Evolutionary conservation across 2,888 invertebrate genomes (phyloP), one percentile per base, ranked within the genome.

Genomic region (Steinernema carpocapsae): DNA sequence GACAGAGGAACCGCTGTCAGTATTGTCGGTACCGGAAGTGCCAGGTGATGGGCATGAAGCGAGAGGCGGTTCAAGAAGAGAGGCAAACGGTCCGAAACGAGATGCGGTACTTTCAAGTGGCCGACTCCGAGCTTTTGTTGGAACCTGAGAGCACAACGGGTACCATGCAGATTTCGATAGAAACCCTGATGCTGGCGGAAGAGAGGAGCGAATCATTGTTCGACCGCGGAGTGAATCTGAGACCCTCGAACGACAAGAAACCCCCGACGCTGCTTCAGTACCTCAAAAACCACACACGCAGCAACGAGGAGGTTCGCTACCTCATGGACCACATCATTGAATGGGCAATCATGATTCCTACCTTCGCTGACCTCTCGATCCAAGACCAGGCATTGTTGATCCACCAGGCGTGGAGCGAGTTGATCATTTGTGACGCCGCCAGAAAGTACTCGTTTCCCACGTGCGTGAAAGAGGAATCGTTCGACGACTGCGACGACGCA

Each of bases 21-120:
- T 97, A 95, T 90, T 97, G 97, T 88, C 92, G 97, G 82, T 97
- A 97, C 89, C 95, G 97, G 91, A 97, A 97, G 91, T 97, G 97
- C 89, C 90, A 97, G 76, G 91, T 92, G 17, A 95, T 95, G 91
- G 97, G 97, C 51, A 97, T 97, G 97, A 97, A 97, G 89, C 90
- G 96, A 78, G 97, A 97, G 90, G 96, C 64, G 4, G 64, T 64
- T 17, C 64, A 64, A 32, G 64, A 64, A n/a, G 64, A 64, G 32
- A 29, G 96, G 24, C 64, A 64, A 32, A 64, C 64, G 2, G 64
- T 64, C 17, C 29, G 64, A 6, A 64, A 37, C 17, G 64, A 64
- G 32, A 4, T 64, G 14, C 22, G 26, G 17, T 64, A 64, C 32
- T 17, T 64, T 4, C 17, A 4, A 17, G 48, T 48, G 1, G 37